Percentiles rank a stretch among this genome's conserved stretches.
Evolutionary conservation across 2,113 vertebrate genomes (phyloP).

Genomic region (Morone chrysops): DNA sequence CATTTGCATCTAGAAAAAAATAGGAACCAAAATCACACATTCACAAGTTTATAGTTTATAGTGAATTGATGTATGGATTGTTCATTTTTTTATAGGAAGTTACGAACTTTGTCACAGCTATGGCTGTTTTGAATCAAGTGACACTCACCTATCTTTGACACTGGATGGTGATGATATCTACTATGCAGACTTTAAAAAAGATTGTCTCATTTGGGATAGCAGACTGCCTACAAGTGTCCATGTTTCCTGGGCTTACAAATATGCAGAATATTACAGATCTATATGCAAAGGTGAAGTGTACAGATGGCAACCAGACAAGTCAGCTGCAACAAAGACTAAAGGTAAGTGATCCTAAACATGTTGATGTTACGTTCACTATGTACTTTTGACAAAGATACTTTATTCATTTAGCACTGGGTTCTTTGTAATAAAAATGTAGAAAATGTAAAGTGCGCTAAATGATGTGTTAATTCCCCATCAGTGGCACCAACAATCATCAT

Average conservation of each 20-base stretch:
- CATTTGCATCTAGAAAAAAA: too few species aligned
- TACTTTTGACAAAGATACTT: too few species aligned
- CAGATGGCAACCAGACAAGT: not conserved
- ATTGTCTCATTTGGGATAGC: not conserved
- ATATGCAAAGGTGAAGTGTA: not conserved
- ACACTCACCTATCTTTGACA: too few species aligned
- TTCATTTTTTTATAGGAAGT: too few species aligned
- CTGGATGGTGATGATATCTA: not conserved
- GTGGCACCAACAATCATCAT: conserved; percentile 40
- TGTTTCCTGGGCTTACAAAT: not conserved
- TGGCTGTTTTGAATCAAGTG: too few species aligned
- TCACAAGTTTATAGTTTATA: too few species aligned
- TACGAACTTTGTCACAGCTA: too few species aligned
- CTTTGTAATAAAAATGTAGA: not conserved
- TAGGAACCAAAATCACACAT: too few species aligned
- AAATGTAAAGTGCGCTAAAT: not conserved
- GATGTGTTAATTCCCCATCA: conserved; percentile 9
- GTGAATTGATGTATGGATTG: too few species aligned
- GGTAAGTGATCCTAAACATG: not conserved
- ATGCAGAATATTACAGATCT: not conserved
- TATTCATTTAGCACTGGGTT: too few species aligned
- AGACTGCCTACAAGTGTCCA: not conserved
- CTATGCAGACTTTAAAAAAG: conserved; percentile 39
- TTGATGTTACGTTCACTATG: not conserved
- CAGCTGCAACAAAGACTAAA: not conserved